Evolutionary conservation across 2,888 invertebrate species (phyloP), one percentile per base, ranked within the genome.

Genomic region (Perizoma flavofasciatum): DNA sequence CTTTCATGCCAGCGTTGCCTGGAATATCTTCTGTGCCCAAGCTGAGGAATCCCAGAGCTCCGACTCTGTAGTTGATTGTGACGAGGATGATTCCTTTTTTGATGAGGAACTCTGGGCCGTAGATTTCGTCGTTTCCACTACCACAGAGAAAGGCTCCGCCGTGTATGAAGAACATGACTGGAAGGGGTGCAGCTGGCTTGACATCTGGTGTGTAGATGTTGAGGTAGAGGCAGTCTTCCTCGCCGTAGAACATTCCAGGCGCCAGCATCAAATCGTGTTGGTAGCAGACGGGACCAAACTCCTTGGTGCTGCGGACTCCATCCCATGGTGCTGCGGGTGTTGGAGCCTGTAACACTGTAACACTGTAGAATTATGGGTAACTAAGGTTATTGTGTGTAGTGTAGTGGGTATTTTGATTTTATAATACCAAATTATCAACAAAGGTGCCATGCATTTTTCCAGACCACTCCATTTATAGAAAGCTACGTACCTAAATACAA

Each of bases 1-100:
- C 91, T 69, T 92, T 92, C 81, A 92, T 84, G 1, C 87, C 91
- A 10, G 88, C 89, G 41, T 92, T 92, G 0, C 92, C 92, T 0
- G 91, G 88, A 1, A 88, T 74, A 0, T 92, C 89, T 67, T 80
- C 72, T 0, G 83, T 85, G 9, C 86, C 79, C 0, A 92, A 69
- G 5, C 79, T 80, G 0, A 92, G 81, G 45, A 87, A 92, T 1
- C 92, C 92, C 0, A 91, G 71, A 0, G 76, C 75, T 61, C 82
- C 86, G 3, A 91, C 70, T 64, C 92, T 81, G 59, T 90, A 92
- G 65, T 92, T 92, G 4, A 88, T 55, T 0, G 90, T 89, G 5
- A 92, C 88, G 0, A 91, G 66, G 4, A 91, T 68, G 0, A 92
- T 78, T 11, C 75, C 83, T 49, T 86, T 79, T 59, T 75, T 78